Evolutionary conservation across 2,797 vertebrate species (phyloP), one percentile per base, ranked within the genome.

Genomic region (Basileuterus tristriatus): DNA sequence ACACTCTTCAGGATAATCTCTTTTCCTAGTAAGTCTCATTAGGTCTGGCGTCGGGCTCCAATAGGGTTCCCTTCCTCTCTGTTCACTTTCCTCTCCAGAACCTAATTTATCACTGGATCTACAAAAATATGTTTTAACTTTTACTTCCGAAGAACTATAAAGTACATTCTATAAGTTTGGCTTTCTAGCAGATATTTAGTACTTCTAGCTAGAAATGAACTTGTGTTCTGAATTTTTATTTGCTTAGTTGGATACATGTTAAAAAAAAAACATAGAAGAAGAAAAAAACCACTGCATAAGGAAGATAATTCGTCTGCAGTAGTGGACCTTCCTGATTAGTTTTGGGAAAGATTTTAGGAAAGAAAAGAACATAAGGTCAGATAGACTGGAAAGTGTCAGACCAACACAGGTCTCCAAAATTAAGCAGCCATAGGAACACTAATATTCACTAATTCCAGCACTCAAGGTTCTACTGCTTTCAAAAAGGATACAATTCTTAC

Each of bases 11-110:
- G 32, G 26, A 64, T 34, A 63, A 75, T 77, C 46, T 49, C 94
- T 98, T 75, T 91, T 96, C 83, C 93, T 91, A 43, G 41, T 43
- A 90, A 89, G 97, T 49, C 43, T 69, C 27, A 89, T 80, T 72
- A 98, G 37, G 50, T 97, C 97, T 63, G 96, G 83, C 2, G 89
- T 81, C 7, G 92, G 87, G 68, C 93, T 98, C n/a, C 96, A 91
- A 5, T 83, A 67, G 65, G 77, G 59, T 44, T 96, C 94, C 36
- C 77, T 96, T 15, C 62, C 89, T 32, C 43, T 55, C 24, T 49
- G 37, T 49, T 74, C 58, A 89, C 30, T 58, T 83, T 43, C 68
- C 82, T 93, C 90, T 90, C 80, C 86, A 87, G 63, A 68, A 53
- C 5, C n/a, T 49, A 80, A 83, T 63, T 85, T 65, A 71, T 52